Evolutionary conservation across 2,888 invertebrate genomes (phyloP).

Genomic region (Nebria brevicollis): DNA sequence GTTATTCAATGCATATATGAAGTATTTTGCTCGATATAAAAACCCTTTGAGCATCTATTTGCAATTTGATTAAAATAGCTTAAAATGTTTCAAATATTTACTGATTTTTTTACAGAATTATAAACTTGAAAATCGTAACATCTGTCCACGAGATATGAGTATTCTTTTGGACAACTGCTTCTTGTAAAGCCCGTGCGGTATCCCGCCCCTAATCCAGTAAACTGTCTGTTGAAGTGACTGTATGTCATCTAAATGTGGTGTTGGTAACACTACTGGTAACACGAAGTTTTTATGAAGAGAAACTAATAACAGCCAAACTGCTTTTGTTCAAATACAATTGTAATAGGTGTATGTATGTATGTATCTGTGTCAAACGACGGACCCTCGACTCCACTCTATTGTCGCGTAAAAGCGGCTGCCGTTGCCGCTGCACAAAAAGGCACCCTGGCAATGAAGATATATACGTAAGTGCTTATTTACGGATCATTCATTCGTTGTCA

Average conservation of each 20-base stretch:
- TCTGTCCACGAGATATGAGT: neutral
- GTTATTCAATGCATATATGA: too few relatives aligned
- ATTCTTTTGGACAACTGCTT: neutral
- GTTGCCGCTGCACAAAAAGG: neutral
- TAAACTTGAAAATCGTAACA: too few relatives aligned
- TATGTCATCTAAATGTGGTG: neutral
- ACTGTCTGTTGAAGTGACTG: conserved; percentile 5
- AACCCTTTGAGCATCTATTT: too few relatives aligned
- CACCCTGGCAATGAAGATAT: neutral
- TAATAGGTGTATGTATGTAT: neutral
- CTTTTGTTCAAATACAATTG: neutral
- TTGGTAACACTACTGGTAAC: neutral
- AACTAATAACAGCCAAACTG: neutral
- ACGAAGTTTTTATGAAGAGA: neutral
- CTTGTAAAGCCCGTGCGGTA: conserved; percentile 4
- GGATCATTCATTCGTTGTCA: neutral
- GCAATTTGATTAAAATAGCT: too few relatives aligned
- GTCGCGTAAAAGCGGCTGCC: neutral
- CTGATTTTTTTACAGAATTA: too few relatives aligned
- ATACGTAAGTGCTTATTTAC: neutral
- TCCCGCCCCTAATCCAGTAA: conserved; percentile 10
- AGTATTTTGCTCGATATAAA: too few relatives aligned
- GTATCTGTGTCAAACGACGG: neutral
- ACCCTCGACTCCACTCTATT: neutral
- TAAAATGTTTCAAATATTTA: too few relatives aligned